These are phyloP conservation scores for Beris chalybata DNA, from an alignment of 2,888 invertebrate species.

Conservation along the genomic window DNA sequence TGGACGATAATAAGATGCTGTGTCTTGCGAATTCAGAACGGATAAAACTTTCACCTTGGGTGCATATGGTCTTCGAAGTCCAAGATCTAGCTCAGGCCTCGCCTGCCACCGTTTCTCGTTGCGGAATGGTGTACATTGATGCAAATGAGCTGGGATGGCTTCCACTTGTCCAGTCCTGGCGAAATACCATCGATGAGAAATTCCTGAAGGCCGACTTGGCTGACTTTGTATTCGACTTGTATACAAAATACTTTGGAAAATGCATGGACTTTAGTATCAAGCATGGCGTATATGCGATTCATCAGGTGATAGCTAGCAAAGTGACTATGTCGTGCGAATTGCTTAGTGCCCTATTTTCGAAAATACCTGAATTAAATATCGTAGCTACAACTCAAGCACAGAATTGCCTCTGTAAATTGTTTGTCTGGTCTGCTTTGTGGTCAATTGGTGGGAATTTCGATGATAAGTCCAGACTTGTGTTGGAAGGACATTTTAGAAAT, in stretches of 20 bases:
- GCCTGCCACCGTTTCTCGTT: conserved; percentile 82
- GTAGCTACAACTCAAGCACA: conserved; percentile 61
- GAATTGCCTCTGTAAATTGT: conserved; percentile 71
- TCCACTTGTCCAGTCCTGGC: conserved; percentile 80
- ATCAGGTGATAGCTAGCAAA: conserved; percentile 85
- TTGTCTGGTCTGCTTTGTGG: conserved; percentile 83
- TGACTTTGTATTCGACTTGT: conserved; percentile 68
- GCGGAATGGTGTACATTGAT: conserved; percentile 91
- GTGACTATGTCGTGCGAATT: conserved; percentile 74
- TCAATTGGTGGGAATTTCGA: conserved; percentile 81
- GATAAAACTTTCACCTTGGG: conserved; percentile 84
- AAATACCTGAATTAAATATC: conserved; percentile 60
- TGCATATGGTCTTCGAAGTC: conserved; percentile 87
- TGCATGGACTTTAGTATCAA: conserved; percentile 70
- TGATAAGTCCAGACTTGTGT: conserved; percentile 68
- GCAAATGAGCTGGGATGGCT: conserved; percentile 79
- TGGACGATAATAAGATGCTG: conserved; percentile 92
- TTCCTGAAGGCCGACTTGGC: conserved; percentile 62
- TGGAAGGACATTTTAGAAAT: conserved; percentile 69
- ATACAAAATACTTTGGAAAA: conserved; percentile 65
- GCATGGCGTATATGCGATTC: conserved; percentile 71
- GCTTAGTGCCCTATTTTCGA: conserved; percentile 68
- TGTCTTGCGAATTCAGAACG: conserved; percentile 89
- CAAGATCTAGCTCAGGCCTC: conserved; percentile 87
- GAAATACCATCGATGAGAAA: conserved; percentile 60